phyloP scores from a whole-genome alignment of 2,888 invertebrate species.

The Prostheceraeus crozeri region DNA sequence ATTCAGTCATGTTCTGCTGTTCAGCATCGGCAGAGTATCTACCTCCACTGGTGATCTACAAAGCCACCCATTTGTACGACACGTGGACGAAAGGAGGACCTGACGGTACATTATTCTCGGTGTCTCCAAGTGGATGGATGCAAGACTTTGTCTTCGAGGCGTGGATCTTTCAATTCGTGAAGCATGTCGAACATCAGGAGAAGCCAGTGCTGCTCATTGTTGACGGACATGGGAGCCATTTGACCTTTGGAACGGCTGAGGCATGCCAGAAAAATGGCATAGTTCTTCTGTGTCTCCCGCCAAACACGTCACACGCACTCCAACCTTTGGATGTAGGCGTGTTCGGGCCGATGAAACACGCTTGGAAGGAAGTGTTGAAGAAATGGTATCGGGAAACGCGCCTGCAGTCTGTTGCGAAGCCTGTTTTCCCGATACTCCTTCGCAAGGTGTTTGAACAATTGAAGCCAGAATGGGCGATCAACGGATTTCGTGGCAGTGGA shows the following conservation, averaged over 20 bases:
- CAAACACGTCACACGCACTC: conserved; percentile 2
- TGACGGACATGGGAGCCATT: conserved; percentile 18
- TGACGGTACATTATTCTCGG: background rate
- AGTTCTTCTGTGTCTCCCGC: conserved; percentile 1
- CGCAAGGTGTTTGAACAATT: too few relatives aligned
- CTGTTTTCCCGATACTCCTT: too few relatives aligned
- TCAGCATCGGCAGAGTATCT: conserved; percentile 19
- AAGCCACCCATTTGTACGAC: conserved; percentile 8
- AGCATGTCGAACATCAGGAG: conserved; percentile 9
- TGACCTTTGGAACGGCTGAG: background rate
- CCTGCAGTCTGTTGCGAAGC: background rate
- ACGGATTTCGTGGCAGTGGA: too few relatives aligned
- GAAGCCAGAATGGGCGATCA: too few relatives aligned
- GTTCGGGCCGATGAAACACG: background rate
- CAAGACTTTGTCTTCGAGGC: conserved; percentile 12
- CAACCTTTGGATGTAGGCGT: conserved; percentile 16
- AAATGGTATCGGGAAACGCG: conserved; percentile 8
- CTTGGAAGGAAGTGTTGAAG: conserved; percentile 15
- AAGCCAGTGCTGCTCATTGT: conserved; percentile 18
- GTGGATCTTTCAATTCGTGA: background rate
- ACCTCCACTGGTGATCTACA: conserved; percentile 4
- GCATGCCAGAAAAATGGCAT: too few relatives aligned
- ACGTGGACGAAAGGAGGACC: conserved; percentile 21
- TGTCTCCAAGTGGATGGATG: conserved; percentile 25
- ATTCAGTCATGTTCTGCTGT: conserved; percentile 3